Evolutionary conservation across 2,113 vertebrate genomes (phyloP).

Genomic region (Python bivittatus): DNA sequence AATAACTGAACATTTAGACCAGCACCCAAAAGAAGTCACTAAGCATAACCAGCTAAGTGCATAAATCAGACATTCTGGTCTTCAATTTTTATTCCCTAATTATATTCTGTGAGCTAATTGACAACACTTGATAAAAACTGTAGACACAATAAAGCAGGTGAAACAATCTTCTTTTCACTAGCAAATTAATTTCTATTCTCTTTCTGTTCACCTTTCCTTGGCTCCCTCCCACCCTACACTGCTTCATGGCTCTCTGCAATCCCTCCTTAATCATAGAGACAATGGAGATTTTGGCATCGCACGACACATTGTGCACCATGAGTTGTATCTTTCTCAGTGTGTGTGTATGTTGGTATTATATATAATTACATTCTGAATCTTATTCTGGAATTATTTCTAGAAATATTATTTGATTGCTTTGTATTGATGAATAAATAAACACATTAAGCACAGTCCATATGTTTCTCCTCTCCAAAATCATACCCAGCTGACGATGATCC

Average conservation of each 20-base stretch:
- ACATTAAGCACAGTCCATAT: constrained; percentile 41
- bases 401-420: constrained; percentile 50
- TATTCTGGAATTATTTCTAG: constrained; percentile 44
- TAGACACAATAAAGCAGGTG: constrained; percentile 68
- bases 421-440: constrained; percentile 64
- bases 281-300: constrained; percentile 29
- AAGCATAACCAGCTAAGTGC: constrained; percentile 63
- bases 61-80: constrained; percentile 68
- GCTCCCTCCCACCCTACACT: neutral
- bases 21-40: constrained; percentile 62
- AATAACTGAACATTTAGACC: constrained; percentile 72
- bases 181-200: constrained; percentile 71
- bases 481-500: constrained; percentile 62
- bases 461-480: constrained; percentile 45
- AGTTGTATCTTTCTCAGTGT: constrained; percentile 20
- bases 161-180: constrained; percentile 65
- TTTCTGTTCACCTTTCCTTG: neutral
- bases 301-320: constrained; percentile 50
- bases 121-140: constrained; percentile 66
- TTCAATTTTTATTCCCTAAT: constrained; percentile 68
- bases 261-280: neutral
- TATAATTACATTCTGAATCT: neutral
- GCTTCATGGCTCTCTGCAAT: neutral
- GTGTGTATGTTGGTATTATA: constrained; percentile 25
- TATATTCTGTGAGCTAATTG: constrained; percentile 69